Evolutionary conservation across 2,113 vertebrate species (phyloP).

Genomic region (Apeltes quadracus): DNA sequence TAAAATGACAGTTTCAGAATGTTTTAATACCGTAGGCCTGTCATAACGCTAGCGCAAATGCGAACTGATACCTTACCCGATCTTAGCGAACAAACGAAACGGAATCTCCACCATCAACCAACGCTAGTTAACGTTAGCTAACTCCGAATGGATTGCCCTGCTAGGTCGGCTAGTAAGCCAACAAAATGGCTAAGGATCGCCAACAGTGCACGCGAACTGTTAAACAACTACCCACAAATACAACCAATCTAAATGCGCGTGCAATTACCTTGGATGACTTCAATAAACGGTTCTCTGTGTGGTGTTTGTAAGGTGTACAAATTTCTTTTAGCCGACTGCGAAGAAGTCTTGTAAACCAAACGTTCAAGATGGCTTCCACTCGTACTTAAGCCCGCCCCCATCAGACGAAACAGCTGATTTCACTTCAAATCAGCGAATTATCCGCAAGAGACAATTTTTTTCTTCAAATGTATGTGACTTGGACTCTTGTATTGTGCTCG

Average conservation of each 20-base stretch:
- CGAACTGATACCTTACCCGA: accelerated
- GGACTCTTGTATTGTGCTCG: neutral
- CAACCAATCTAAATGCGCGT: accelerated
- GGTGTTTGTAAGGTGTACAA: conserved; percentile 55
- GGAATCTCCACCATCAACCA: neutral
- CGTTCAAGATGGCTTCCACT: conserved; percentile 90
- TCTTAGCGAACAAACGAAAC: too few species aligned
- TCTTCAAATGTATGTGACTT: neutral
- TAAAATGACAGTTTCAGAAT: neutral
- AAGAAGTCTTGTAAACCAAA: conserved; percentile 73
- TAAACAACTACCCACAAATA: accelerated
- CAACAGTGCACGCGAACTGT: too few species aligned
- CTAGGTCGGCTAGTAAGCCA: conserved; percentile 36
- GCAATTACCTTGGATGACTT: conserved; percentile 68
- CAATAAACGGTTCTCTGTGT: conserved; percentile 52
- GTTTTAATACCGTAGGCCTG: accelerated
- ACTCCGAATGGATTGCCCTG: neutral
- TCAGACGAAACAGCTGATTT: conserved; percentile 74
- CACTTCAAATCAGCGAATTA: conserved; percentile 60
- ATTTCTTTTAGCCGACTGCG: conserved; percentile 65
- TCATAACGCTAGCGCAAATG: accelerated
- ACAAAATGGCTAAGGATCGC: too few species aligned
- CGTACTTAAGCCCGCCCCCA: conserved; percentile 83
- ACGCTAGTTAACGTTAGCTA: neutral
- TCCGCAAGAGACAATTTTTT: neutral